Conservation (phyloP, 2,888 invertebrate species). For the Tipula confusa region DNA sequence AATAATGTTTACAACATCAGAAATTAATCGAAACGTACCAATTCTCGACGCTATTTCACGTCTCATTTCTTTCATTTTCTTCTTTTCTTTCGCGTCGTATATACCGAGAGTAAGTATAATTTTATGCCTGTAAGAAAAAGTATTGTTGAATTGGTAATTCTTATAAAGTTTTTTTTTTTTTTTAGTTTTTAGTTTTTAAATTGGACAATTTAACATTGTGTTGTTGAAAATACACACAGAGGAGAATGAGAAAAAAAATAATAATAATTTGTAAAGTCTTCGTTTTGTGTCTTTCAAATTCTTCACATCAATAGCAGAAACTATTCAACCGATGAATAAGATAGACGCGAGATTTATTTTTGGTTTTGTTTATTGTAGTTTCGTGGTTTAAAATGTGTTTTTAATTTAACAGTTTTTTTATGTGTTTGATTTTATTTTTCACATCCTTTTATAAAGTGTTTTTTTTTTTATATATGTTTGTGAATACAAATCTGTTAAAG, state of each 20-base stretch:
- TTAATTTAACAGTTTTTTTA: not conserved
- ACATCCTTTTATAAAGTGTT: not conserved
- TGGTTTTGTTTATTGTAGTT: not conserved
- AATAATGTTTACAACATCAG: not conserved
- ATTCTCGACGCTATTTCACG: not conserved
- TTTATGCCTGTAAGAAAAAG: not conserved
- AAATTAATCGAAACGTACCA: not conserved
- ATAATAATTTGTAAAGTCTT: not conserved
- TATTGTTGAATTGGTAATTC: not conserved
- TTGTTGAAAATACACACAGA: not conserved
- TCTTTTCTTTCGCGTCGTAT: not conserved
- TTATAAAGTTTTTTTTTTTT: not conserved
- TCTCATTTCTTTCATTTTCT: conserved; percentile 20
- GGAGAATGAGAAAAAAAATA: not conserved
- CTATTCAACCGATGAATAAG: conserved; percentile 20
- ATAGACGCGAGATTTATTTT: not conserved
- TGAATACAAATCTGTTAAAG: not conserved
- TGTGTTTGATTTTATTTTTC: not conserved
- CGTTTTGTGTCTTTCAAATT: conserved; percentile 3
- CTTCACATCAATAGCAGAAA: conserved; percentile 3
- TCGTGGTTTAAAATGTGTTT: not conserved
- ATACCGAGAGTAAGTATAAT: not conserved
- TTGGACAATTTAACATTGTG: not conserved
- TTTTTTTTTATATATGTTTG: too few relatives aligned
- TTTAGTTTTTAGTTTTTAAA: not conserved